Conservation (phyloP, 2,797 vertebrate species). For the Cottoperca gobio region DNA sequence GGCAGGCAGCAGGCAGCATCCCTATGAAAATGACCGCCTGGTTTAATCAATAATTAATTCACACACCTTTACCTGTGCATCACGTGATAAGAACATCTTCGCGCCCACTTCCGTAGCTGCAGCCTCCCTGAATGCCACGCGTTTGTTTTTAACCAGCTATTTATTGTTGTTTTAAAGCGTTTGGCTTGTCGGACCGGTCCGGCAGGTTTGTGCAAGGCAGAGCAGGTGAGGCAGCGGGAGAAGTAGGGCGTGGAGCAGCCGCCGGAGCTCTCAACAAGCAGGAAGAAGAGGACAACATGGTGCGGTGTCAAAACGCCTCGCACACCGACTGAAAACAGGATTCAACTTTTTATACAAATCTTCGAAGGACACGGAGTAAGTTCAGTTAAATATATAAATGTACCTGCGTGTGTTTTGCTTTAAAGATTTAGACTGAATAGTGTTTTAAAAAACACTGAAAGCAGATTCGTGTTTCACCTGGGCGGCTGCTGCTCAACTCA, state of each 20-base stretch:
- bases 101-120: background rate
- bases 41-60: slow-evolving; percentile 42
- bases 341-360: background rate
- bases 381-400: accelerated
- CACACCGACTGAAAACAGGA: slow-evolving; percentile 24
- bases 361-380: slow-evolving; percentile 23
- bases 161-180: background rate
- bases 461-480: slow-evolving; percentile 27
- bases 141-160: background rate
- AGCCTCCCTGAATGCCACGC: slow-evolving; percentile 1
- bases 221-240: slow-evolving; percentile 45
- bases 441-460: too few relatives aligned
- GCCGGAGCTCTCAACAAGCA: slow-evolving; percentile 36
- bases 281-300: slow-evolving; percentile 70
- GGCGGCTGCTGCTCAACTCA: slow-evolving; percentile 17
- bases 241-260: slow-evolving; percentile 52
- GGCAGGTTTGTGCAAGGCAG: slow-evolving; percentile 48
- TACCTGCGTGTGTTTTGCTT: background rate
- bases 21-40: slow-evolving; percentile 11
- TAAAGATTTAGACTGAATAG: background rate
- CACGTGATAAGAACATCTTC: slow-evolving; percentile 39
- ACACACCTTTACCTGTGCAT: slow-evolving; percentile 42
- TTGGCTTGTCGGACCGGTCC: slow-evolving; percentile 60
- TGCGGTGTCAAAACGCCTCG: slow-evolving; percentile 41
- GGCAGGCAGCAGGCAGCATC: too few relatives aligned